Conservation (phyloP, 1,140 invertebrate genomes). For the Euura saliciscinereae region DNA sequence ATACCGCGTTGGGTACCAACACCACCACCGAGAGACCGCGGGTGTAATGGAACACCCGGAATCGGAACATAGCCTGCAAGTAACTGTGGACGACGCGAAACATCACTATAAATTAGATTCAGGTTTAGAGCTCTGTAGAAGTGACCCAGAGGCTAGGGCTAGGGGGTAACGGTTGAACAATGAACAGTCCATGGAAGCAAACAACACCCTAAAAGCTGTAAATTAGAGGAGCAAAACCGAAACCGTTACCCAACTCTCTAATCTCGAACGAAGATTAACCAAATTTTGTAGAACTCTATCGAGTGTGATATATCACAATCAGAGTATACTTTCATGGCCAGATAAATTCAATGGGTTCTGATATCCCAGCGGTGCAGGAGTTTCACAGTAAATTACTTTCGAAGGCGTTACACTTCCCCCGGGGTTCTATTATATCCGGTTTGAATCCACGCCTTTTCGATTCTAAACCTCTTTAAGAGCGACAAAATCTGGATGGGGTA, state of each 20-base stretch:
- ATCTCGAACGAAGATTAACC: too few species aligned
- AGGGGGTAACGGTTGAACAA: not conserved
- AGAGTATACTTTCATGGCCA: too few species aligned
- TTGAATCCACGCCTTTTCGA: constrained; percentile 13
- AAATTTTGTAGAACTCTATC: too few species aligned
- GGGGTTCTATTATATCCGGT: constrained; percentile 31
- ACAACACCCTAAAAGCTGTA: not conserved
- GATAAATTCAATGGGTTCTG: constrained; percentile 21
- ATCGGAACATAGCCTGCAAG: constrained; percentile 54
- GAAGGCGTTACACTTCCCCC: constrained; percentile 51
- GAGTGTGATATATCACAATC: too few species aligned
- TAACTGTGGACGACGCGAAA: constrained; percentile 57
- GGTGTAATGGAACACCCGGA: constrained; percentile 58
- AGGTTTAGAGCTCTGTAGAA: constrained; percentile 13
- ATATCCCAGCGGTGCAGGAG: constrained; percentile 30
- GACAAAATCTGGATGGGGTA: constrained; percentile 17
- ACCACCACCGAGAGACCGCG: not conserved
- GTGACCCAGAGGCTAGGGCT: not conserved
- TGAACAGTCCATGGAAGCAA: not conserved
- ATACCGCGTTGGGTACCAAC: not conserved
- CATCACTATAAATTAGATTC: constrained; percentile 58
- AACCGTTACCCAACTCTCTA: not conserved
- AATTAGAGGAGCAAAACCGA: constrained; percentile 5
- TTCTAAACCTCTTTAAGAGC: not conserved
- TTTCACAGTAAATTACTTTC: constrained; percentile 47